Evolutionary conservation across 2,888 invertebrate species (phyloP).

Genomic region (Sympetrum striolatum): DNA sequence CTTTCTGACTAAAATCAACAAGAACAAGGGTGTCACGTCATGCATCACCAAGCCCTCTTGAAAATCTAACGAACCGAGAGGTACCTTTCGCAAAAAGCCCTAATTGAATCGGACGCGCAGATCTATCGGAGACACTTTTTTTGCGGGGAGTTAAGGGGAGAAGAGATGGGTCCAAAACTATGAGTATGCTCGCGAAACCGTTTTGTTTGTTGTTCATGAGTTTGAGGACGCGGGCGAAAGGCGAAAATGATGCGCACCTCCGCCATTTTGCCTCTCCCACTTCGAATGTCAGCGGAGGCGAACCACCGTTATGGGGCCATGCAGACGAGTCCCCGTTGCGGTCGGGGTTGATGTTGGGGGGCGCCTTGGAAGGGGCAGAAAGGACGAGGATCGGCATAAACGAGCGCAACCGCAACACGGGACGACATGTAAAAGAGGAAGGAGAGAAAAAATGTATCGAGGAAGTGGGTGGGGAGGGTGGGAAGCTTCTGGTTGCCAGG

Average conservation of each 20-base stretch:
- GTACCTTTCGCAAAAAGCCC: not conserved
- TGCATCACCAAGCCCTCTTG: too few relatives aligned
- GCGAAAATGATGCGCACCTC: not conserved
- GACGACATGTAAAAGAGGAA: conserved; percentile 23
- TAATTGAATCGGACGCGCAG: not conserved
- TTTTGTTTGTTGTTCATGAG: too few relatives aligned
- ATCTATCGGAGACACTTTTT: not conserved
- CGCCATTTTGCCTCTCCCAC: not conserved
- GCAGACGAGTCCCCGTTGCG: conserved; percentile 1
- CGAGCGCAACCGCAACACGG: not conserved
- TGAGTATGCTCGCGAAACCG: not conserved
- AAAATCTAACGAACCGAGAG: too few relatives aligned
- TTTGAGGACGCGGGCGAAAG: too few relatives aligned
- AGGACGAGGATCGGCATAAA: not conserved
- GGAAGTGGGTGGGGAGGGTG: too few relatives aligned
- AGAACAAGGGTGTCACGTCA: too few relatives aligned
- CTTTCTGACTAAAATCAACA: not conserved
- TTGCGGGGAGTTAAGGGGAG: not conserved
- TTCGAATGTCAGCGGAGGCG: not conserved
- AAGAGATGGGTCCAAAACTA: too few relatives aligned
- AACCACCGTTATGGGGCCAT: conserved; percentile 10
- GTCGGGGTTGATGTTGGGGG: not conserved
- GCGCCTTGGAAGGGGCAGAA: not conserved
- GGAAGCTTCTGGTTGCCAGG: not conserved
- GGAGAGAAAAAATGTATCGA: not conserved